Percentiles rank a stretch among this genome's conserved stretches.
Evolutionary conservation across 2,888 invertebrate genomes (phyloP).

Genomic region (Steinernema hermaphroditum): DNA sequence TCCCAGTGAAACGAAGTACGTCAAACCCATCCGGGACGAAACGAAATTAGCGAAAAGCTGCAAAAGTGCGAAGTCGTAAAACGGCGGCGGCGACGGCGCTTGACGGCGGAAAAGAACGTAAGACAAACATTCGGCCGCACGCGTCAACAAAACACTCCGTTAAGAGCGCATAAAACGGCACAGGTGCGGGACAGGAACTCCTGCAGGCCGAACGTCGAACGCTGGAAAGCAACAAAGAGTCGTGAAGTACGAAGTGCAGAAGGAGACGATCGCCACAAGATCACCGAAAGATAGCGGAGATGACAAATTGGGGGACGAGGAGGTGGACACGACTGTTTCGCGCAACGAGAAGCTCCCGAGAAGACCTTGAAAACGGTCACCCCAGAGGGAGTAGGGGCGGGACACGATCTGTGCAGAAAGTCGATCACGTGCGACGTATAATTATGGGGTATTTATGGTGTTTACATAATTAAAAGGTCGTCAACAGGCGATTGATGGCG

Average conservation of each 20-base stretch:
- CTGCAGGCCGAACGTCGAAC: background rate
- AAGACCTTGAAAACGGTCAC: background rate
- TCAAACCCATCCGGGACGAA: too few species aligned
- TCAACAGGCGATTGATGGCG: too few species aligned
- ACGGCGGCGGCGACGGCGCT: background rate
- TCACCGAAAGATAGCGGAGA: constrained; percentile 9
- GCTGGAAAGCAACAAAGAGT: background rate
- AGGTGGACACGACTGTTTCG: constrained; percentile 17
- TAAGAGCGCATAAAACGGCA: constrained; percentile 11
- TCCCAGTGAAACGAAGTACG: too few species aligned
- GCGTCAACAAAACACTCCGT: constrained; percentile 21
- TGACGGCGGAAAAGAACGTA: background rate
- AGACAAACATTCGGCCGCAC: constrained; percentile 15
- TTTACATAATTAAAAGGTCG: too few species aligned
- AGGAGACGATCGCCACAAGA: constrained; percentile 8
- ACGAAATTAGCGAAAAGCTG: background rate
- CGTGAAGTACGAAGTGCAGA: background rate
- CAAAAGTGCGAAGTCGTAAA: constrained; percentile 16
- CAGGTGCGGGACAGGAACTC: constrained; percentile 1
- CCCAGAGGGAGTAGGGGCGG: constrained; percentile 13
- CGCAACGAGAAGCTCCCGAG: constrained; percentile 1
- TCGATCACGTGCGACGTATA: constrained; percentile 7
- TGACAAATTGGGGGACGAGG: constrained; percentile 4
- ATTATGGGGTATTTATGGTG: background rate
- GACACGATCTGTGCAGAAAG: background rate